phyloP scores from a whole-genome alignment of 2,888 invertebrate genomes.

The Electrophaes corylata region DNA sequence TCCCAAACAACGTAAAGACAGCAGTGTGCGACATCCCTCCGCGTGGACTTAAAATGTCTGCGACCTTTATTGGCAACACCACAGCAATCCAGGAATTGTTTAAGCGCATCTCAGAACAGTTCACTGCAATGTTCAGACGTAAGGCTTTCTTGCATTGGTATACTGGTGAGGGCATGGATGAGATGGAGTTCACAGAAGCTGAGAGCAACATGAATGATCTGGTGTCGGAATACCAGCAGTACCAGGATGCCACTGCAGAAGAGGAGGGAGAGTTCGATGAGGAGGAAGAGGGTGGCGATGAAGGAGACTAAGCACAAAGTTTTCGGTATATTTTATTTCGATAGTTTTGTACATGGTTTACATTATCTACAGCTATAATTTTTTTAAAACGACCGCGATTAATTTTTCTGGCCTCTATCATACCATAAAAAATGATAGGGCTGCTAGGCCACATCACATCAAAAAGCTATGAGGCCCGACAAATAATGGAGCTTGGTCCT shows the following conservation, averaged over 20 bases:
- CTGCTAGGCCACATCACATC: too few species aligned
- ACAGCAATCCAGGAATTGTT: conserved; percentile 91
- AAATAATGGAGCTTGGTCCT: too few species aligned
- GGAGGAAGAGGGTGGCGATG: conserved; percentile 85
- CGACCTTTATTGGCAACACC: conserved; percentile 91
- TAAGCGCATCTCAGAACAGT: conserved; percentile 88
- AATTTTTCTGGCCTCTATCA: too few species aligned
- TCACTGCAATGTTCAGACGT: too few species aligned
- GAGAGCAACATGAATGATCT: conserved; percentile 97
- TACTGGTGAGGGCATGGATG: too few species aligned
- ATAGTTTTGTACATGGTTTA: too few species aligned
- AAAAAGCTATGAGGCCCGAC: too few species aligned
- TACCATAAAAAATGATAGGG: too few species aligned
- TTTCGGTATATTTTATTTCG: conserved; percentile 52
- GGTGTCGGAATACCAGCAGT: conserved; percentile 91
- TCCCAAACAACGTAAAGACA: conserved; percentile 91
- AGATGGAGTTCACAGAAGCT: too few species aligned
- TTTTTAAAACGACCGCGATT: too few species aligned
- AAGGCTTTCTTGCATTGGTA: too few species aligned
- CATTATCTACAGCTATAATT: too few species aligned
- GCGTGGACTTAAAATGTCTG: conserved; percentile 91
- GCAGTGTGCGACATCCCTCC: conserved; percentile 92
- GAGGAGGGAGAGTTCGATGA: conserved; percentile 84
- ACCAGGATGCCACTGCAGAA: conserved; percentile 86
- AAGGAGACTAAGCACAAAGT: conserved; percentile 79